Conservation (phyloP, 2,797 vertebrate genomes). For the Acanthis flammea region DNA sequence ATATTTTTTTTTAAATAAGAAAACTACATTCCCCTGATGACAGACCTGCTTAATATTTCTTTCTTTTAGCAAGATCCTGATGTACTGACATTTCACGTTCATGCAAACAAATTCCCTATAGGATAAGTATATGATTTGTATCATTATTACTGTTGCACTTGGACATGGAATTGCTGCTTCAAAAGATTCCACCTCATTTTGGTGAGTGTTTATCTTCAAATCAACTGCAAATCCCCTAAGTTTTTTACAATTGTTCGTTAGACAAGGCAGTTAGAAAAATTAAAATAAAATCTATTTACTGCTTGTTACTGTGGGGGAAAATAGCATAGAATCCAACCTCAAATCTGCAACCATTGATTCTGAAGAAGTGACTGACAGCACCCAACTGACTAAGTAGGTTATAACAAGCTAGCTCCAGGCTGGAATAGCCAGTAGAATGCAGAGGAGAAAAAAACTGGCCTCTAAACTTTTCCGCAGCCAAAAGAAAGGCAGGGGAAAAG, state of each 20-base stretch:
- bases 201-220: slow-evolving; percentile 43
- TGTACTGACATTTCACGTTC: slow-evolving; percentile 64
- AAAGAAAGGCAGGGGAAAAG: slow-evolving; percentile 48
- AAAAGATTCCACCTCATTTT: slow-evolving; percentile 46
- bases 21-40: slow-evolving; percentile 9
- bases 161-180: slow-evolving; percentile 11
- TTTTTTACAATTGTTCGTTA: slow-evolving; percentile 13
- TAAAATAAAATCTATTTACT: slow-evolving; percentile 78
- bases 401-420: slow-evolving; percentile 76
- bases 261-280: slow-evolving; percentile 68
- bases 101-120: slow-evolving; percentile 63
- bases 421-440: slow-evolving; percentile 62
- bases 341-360: slow-evolving; percentile 75
- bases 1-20: neutral
- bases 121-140: slow-evolving; percentile 63
- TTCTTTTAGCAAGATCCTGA: slow-evolving; percentile 67
- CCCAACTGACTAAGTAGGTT: slow-evolving; percentile 75
- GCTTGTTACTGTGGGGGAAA: slow-evolving; percentile 65
- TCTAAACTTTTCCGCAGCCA: slow-evolving; percentile 68
- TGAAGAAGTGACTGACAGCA: slow-evolving; percentile 74
- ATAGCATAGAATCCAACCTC: slow-evolving; percentile 54
- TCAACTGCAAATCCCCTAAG: neutral
- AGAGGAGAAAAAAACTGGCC: slow-evolving; percentile 57
- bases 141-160: slow-evolving; percentile 51
- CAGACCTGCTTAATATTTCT: slow-evolving; percentile 60